Conservation (phyloP, 2,113 vertebrate genomes). For the Oryzias woworae region DNA sequence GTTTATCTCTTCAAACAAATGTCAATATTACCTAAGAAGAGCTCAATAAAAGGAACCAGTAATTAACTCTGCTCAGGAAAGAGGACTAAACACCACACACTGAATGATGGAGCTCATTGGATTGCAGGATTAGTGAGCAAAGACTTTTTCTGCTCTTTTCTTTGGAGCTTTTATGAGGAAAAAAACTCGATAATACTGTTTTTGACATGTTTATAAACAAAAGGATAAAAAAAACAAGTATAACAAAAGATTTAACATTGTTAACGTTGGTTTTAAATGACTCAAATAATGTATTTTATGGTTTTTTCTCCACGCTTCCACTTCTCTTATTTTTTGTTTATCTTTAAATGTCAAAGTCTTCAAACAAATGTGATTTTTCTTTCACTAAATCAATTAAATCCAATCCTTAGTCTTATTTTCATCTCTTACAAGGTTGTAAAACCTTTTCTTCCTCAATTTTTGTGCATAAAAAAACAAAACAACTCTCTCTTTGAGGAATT, state of each 20-base stretch:
- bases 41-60: background rate
- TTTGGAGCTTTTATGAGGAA: background rate
- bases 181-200: background rate
- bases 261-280: background rate
- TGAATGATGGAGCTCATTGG: background rate
- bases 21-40: background rate
- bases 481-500: background rate
- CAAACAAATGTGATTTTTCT: too few relatives aligned
- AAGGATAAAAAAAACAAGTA: background rate
- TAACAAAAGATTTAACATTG: background rate
- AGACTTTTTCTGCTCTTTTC: background rate
- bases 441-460: background rate
- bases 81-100: background rate
- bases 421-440: background rate
- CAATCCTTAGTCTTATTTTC: background rate
- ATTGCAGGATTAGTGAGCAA: background rate
- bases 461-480: too few relatives aligned
- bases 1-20: conserved; percentile 3
- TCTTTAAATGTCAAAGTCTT: too few relatives aligned
- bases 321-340: background rate
- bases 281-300: background rate
- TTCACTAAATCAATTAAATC: background rate
- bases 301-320: background rate
- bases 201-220: background rate
- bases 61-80: conserved; percentile 6